phyloP scores from a whole-genome alignment of 2,797 vertebrate genomes.

The Nasua narica region DNA sequence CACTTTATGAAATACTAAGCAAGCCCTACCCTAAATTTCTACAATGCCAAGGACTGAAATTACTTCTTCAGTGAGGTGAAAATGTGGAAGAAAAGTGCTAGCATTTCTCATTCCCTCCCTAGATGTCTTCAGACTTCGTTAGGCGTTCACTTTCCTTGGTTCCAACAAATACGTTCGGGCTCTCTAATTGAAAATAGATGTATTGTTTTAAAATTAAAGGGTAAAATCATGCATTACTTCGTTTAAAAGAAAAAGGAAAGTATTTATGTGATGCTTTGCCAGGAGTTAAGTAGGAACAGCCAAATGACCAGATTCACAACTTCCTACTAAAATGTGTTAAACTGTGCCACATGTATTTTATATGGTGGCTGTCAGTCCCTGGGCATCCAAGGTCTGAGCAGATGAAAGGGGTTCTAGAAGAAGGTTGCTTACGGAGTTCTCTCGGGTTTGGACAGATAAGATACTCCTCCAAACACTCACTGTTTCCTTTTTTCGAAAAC shows the following conservation, averaged over 20 bases:
- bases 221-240: slow-evolving; percentile 46
- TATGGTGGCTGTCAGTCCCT: background rate
- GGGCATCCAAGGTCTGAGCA: background rate
- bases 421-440: background rate
- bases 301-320: slow-evolving; percentile 54
- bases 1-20: background rate
- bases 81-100: background rate
- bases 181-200: slow-evolving; percentile 54
- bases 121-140: background rate
- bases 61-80: background rate
- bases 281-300: slow-evolving; percentile 58
- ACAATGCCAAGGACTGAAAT: background rate
- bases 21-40: background rate
- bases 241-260: slow-evolving; percentile 43
- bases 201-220: slow-evolving; percentile 31
- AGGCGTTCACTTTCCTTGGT: background rate
- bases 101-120: background rate
- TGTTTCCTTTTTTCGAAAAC: background rate
- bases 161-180: slow-evolving; percentile 29
- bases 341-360: background rate
- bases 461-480: background rate
- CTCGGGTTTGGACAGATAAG: background rate
- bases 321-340: slow-evolving; percentile 42
- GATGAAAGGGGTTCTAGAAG: background rate
- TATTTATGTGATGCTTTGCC: slow-evolving; percentile 52